Evolutionary conservation across 2,888 invertebrate genomes (phyloP), one percentile per base, ranked within the genome.

Genomic region (Rhodophaea formosa): DNA sequence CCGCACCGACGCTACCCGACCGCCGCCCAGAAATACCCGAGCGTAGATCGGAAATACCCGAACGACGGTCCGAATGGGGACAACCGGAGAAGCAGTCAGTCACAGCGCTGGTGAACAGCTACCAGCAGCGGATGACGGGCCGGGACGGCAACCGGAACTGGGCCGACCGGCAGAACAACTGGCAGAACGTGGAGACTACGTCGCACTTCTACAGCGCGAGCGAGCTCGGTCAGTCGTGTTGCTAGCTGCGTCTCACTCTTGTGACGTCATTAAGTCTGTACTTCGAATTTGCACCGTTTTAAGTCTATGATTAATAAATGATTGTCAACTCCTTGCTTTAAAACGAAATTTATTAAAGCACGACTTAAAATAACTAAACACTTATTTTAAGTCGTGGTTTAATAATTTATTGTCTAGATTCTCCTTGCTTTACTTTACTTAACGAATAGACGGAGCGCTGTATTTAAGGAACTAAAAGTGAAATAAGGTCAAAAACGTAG

Each of bases 141-240:
- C 75, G 70, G 39, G 84, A 84, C 44, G 70, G 61, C 46, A 82
- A 80, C 61, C 70, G 77, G 46, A 82, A 81, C 62, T 56, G 58
- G 64, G 14, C 56, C 43, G 61, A 62, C 43, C 44, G 65, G 16
- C 62, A 59, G 60, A 63, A 69, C 66, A 71, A 62, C 35, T 61
- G 59, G 65, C 84, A 84, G 64, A 77, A 66, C 45, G 80, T 79
- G 52, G 87, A 86, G 61, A 82, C 76, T 7, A 78, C 88, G 0
- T 83, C 90, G 12, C 88, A 88, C 59, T 87, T 88, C 72, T 91
- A 91, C 66, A 74, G 86, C 3, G 79, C 88, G 32, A 82, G 81
- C 66, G 91, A 91, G 56, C 80, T 84, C 59, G 91, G 91, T 91
- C 77, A 89, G 91, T 88, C 56, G 15, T 45, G 39, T 46, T 10